A percentile compares a stretch with the other conserved stretches of the same genome.
phyloP scores from a whole-genome alignment of 2,888 invertebrate genomes.

The Rugalucina vietnamica region DNA sequence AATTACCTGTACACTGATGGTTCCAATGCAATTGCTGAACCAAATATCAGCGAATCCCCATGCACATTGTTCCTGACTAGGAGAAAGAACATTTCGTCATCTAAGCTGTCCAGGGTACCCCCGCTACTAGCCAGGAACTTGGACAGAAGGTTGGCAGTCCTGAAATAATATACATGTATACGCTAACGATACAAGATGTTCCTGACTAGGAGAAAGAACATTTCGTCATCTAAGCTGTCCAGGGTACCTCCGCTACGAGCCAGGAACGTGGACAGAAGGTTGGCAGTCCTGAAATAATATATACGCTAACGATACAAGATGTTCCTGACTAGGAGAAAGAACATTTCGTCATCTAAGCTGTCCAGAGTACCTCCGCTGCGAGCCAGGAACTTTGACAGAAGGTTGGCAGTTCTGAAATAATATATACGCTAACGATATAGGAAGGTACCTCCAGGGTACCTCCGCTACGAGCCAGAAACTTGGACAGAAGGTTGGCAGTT shows the following conservation, averaged over 20 bases:
- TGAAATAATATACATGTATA: too few species aligned
- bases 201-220: constrained; percentile 74
- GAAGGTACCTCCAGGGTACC: too few species aligned
- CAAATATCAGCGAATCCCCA: constrained; percentile 74
- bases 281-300: constrained; percentile 76
- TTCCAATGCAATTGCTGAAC: constrained; percentile 79
- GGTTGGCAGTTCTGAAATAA: constrained; percentile 78
- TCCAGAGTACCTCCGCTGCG: constrained; percentile 59
- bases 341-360: constrained; percentile 63
- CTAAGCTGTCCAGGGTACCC: constrained; percentile 56
- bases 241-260: constrained; percentile 56
- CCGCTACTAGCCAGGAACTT: constrained; percentile 61
- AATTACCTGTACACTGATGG: constrained; percentile 64
- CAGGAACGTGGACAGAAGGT: constrained; percentile 73
- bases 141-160: constrained; percentile 79
- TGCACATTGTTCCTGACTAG: constrained; percentile 80
- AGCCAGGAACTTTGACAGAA: constrained; percentile 69
- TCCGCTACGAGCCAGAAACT: constrained; percentile 61
- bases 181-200: too few species aligned
- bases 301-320: too few species aligned
- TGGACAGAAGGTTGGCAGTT: constrained; percentile 79
- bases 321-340: constrained; percentile 77
- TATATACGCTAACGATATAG: too few species aligned
- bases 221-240: constrained; percentile 62
- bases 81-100: constrained; percentile 71